Evolutionary conservation across 2,113 vertebrate genomes (phyloP), one percentile per base, ranked within the genome.

Genomic region (Ictalurus furcatus): DNA sequence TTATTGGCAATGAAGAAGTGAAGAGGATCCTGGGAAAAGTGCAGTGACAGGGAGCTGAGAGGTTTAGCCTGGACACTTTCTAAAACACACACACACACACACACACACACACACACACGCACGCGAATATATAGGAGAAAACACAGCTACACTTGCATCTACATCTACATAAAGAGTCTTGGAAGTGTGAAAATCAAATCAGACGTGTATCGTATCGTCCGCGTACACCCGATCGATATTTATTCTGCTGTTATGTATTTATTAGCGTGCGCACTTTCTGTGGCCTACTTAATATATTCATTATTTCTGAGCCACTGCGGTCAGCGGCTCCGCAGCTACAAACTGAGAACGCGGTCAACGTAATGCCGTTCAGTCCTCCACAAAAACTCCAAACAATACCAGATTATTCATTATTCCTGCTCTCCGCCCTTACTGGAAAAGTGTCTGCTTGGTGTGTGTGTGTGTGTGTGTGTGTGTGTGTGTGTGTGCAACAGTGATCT

Each of bases 1-100:
- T 97, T 97, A 97, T 97, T 97, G 97, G 97, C 97, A 96, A 95
- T 92, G 96, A 95, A 96, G 95, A 96, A 96, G 92, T 93, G 88
- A 93, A 93, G 94, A 94, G 93, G 91, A 88, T 95, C 87, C 52
- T 89, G 86, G 89, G 93, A 93, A 94, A 95, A 95, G 92, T 93
- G 92, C 93, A 92, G 91, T 93, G 93, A 93, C 92, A 92, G 89
- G 89, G 65, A 92, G 90, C 88, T 78, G 82, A 56, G 89, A 94
- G 94, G 2, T 94, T 93, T 91, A 93, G 81, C 89, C 80, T 90
- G 90, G 90, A 90, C 90, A 91, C 67, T 48, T 13, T 86, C 86
- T 73, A 78, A 69, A 89, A 28, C 78, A 63, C 88, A 69, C 40
- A 54, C 19, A 6, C 87, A 86, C 71, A 81, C 65, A 88, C 91